phyloP scores from a whole-genome alignment of 2,797 vertebrate species.

The Melanotaenia boesemani region DNA sequence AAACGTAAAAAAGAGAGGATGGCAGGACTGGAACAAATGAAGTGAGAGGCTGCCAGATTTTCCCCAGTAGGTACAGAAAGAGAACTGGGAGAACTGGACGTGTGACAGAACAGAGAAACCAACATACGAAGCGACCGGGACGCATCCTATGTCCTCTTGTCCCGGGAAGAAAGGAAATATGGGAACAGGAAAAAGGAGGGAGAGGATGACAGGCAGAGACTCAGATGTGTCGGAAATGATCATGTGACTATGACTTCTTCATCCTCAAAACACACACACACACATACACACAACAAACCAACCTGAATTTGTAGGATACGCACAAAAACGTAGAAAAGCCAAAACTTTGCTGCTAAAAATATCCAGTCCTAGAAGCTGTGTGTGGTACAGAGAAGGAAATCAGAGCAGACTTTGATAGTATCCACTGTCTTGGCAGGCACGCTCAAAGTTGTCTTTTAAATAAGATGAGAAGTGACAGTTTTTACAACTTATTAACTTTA shows the following conservation, averaged over 20 bases:
- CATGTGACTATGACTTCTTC: conserved; percentile 54
- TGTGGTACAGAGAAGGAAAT: conserved; percentile 7
- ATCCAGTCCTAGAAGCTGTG: conserved; percentile 23
- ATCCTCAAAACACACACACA: conserved; percentile 21
- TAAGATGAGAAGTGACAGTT: background rate
- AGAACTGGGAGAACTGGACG: background rate
- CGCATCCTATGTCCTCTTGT: conserved; percentile 41
- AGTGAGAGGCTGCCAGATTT: conserved; percentile 35
- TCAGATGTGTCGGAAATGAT: conserved; percentile 57
- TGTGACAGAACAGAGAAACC: conserved; percentile 57
- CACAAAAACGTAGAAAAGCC: conserved; percentile 20
- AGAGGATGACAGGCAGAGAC: conserved; percentile 20
- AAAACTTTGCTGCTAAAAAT: conserved; percentile 33
- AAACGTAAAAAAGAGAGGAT: conserved; percentile 7
- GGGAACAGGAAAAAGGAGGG: background rate
- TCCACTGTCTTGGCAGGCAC: conserved; percentile 4
- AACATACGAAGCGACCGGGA: conserved; percentile 47
- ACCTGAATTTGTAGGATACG: conserved; percentile 29
- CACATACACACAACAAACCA: conserved; percentile 3
- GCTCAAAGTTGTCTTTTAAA: background rate
- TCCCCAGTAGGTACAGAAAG: conserved; percentile 28
- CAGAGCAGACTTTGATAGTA: conserved; percentile 9
- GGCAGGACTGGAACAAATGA: conserved; percentile 38
- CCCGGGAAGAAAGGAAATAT: conserved; percentile 27
- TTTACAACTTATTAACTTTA: background rate